Conservation (phyloP, 2,113 vertebrate species). For the Pogonocichla stellata region DNA sequence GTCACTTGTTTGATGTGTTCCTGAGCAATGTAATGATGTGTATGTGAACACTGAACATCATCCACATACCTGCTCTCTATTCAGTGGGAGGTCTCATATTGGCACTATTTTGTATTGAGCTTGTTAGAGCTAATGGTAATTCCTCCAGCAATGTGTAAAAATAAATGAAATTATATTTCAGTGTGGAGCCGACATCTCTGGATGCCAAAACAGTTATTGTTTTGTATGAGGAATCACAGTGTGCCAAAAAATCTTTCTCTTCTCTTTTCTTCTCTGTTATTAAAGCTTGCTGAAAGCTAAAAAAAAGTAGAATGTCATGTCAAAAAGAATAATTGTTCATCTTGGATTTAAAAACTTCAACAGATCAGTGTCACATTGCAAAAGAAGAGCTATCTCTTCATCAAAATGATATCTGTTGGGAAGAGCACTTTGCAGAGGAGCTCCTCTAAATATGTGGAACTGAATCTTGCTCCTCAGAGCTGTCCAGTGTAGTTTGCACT, state of each 20-base stretch:
- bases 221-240: neutral
- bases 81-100: neutral
- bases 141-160: slow-evolving; percentile 1
- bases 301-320: neutral
- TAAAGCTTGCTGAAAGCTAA: slow-evolving; percentile 17
- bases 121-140: neutral
- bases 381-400: neutral
- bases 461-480: neutral
- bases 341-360: neutral
- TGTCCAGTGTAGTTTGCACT: neutral
- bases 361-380: neutral
- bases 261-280: slow-evolving; percentile 1
- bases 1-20: neutral
- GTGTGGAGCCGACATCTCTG: neutral
- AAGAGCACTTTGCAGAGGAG: neutral
- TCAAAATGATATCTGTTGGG: neutral
- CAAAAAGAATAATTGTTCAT: slow-evolving; percentile 7
- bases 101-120: neutral
- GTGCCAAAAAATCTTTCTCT: neutral
- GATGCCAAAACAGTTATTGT: slow-evolving; percentile 26
- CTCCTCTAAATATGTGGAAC: neutral
- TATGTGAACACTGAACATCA: neutral
- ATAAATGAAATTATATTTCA: slow-evolving; percentile 1
- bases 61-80: neutral
- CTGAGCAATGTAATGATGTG: neutral